Conservation (phyloP, 2,888 invertebrate species). For the Coleophora flavipennella region DNA sequence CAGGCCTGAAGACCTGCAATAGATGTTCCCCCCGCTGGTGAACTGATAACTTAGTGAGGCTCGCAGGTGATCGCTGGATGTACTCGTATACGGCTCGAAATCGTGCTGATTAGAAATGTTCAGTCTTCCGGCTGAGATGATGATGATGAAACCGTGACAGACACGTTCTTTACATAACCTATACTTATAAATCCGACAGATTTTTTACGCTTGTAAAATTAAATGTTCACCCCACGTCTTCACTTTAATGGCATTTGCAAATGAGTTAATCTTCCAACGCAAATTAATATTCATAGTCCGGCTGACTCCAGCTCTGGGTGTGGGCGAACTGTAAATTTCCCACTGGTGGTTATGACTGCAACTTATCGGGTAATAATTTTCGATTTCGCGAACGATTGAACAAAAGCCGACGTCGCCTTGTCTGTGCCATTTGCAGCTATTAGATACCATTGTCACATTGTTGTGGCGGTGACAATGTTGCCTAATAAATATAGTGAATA, state of each 20-base stretch:
- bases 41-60: too few species aligned
- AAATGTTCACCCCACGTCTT: slow-evolving; percentile 8
- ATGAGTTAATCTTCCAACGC: slow-evolving; percentile 8
- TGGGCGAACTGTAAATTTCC: slow-evolving; percentile 38
- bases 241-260: slow-evolving; percentile 9
- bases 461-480: too few species aligned
- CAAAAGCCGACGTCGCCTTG: slow-evolving; percentile 42
- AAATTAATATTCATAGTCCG: slow-evolving; percentile 41
- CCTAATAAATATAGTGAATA: too few species aligned
- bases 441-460: not conserved
- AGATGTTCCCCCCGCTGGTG: too few species aligned
- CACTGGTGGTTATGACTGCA: slow-evolving; percentile 38
- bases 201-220: slow-evolving; percentile 3
- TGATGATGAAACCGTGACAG: too few species aligned
- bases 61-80: too few species aligned
- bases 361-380: slow-evolving; percentile 56
- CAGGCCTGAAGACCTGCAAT: too few species aligned
- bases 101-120: too few species aligned
- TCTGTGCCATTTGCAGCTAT: slow-evolving; percentile 8
- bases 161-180: too few species aligned
- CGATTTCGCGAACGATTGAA: slow-evolving; percentile 65
- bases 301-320: not conserved
- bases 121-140: too few species aligned
- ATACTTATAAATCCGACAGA: not conserved
- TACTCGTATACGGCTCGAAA: too few species aligned